These are phyloP conservation scores for Neoascia interrupta DNA, from an alignment of 2,888 invertebrate species.

Conservation along the genomic window DNA sequence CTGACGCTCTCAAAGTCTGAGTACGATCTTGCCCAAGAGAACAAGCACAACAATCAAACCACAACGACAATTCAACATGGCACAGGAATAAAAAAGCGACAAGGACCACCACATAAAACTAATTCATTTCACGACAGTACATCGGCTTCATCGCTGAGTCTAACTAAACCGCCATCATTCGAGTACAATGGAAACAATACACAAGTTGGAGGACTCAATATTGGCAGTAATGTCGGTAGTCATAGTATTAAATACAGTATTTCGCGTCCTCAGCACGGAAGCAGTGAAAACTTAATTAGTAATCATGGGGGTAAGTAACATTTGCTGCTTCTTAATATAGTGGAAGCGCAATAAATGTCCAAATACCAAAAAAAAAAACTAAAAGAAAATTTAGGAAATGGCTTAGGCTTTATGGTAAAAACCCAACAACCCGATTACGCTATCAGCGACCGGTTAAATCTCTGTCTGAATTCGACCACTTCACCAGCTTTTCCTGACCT, in stretches of 20 bases:
- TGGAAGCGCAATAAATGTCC: too few relatives aligned
- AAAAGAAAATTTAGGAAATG: too few relatives aligned
- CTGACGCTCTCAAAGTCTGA: constrained; percentile 67
- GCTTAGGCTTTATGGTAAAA: too few relatives aligned
- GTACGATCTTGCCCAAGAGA: constrained; percentile 71
- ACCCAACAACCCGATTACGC: too few relatives aligned
- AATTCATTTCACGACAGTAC: constrained; percentile 64
- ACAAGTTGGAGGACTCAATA: neutral
- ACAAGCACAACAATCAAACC: constrained; percentile 73
- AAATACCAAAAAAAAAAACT: too few relatives aligned
- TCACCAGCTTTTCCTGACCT: too few relatives aligned
- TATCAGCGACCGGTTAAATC: too few relatives aligned
- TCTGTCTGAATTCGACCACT: too few relatives aligned
- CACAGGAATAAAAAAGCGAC: constrained; percentile 62
- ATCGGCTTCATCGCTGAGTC: constrained; percentile 32
- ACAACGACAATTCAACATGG: constrained; percentile 70
- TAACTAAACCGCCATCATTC: constrained; percentile 61
- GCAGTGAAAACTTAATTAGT: constrained; percentile 47
- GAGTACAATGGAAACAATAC: constrained; percentile 37
- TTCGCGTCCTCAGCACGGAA: constrained; percentile 25
- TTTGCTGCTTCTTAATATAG: too few relatives aligned
- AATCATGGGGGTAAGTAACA: constrained; percentile 29
- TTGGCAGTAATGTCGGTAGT: neutral
- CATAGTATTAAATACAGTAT: constrained; percentile 42
- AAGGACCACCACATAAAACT: constrained; percentile 53